Evolutionary conservation across 2,888 invertebrate species (phyloP), one percentile per base, ranked within the genome.

Genomic region (Melipona bicolor): DNA sequence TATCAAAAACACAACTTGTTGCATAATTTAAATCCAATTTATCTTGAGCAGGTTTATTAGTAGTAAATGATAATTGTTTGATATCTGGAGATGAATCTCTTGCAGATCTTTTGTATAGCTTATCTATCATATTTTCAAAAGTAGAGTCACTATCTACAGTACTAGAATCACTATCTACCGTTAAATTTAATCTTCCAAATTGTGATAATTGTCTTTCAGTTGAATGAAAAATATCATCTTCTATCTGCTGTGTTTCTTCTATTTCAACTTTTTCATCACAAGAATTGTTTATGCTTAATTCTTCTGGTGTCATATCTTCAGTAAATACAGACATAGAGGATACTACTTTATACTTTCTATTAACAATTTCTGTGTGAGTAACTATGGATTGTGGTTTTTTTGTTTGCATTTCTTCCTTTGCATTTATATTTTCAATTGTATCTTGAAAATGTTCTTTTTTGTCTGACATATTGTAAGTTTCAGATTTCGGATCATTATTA

Each of bases 291-390:
- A 19, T n/a, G 19, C 19, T 75, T 24, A n/a, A 11, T 49, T 65
- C 67, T 24, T 71, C 61, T 36, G 36, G 1, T 19, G 52, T 24
- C 1, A 0, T 15, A 65, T 4, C 17, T 13, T 52, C 32, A 24
- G 67, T 3, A 4, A 4, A 21, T 13, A 32, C 19, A 1, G 52
- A 11, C n/a, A 15, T 5, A 64, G 27, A 49, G 4, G 5, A 19
- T 67, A 90, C 73, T 81, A 91, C 90, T 56, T 56, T 91, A 56
- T 89, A 91, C 5, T 77, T 90, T 24, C 56, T 86, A 6, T 78
- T 87, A 0, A 91, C 75, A 64, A 91, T 84, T 75, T 89, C 86
- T 5, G 84, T 87, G n/a, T 64, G 71, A 5, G 64, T 90, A 80
- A 92, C 79, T 83, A 74, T 89, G 17, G 84, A 87, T 21, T 79